Evolutionary conservation across 2,888 invertebrate species (phyloP).

Genomic region (Psylliodes chrysocephalus): DNA sequence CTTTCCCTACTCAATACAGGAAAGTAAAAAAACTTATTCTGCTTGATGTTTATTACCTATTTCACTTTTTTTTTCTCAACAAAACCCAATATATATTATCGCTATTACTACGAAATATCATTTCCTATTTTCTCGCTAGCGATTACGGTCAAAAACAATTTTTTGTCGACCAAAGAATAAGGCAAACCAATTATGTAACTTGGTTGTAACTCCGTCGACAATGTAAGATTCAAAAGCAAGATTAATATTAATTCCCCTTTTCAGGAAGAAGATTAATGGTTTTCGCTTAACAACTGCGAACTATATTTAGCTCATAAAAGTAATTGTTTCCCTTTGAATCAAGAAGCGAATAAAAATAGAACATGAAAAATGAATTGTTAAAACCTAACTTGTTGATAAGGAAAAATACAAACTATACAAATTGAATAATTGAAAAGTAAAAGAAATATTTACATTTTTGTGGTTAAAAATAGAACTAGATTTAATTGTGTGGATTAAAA

Average conservation of each 20-base stretch:
- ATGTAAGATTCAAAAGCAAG: conserved; percentile 7
- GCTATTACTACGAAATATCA: no score
- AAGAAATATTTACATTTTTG: no score
- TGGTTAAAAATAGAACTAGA: no score
- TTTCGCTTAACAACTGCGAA: conserved; percentile 1
- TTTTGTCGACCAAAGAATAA: background rate
- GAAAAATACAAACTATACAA: no score
- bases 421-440: no score
- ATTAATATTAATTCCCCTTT: conserved; percentile 26
- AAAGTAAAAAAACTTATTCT: no score
- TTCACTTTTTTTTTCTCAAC: no score
- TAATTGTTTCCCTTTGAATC: conserved; percentile 4
- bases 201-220: background rate
- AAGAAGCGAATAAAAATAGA: conserved; percentile 8
- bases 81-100: no score
- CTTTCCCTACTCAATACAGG: no score
- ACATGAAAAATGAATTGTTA: background rate
- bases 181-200: background rate
- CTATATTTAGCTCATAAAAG: conserved; percentile 6
- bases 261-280: conserved; percentile 21
- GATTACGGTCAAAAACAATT: background rate
- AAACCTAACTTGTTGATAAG: background rate
- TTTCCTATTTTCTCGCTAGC: no score
- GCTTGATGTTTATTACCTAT: no score
- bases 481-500: no score